Evolutionary conservation across 2,888 invertebrate species (phyloP).

Genomic region (Suillia variegata): DNA sequence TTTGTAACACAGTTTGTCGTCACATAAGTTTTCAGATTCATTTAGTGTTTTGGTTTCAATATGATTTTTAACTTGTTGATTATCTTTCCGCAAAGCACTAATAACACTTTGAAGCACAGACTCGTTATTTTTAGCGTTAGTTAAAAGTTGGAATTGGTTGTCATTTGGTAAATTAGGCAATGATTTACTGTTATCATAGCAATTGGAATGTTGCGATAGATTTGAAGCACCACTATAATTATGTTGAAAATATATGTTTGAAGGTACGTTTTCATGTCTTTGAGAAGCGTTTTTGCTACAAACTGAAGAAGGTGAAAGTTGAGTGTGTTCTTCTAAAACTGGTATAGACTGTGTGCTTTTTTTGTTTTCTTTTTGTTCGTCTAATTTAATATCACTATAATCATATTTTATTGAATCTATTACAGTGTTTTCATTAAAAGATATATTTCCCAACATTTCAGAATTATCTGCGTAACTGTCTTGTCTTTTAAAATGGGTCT

Average conservation of each 20-base stretch:
- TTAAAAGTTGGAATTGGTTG: conserved; percentile 22
- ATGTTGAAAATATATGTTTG: conserved; percentile 37
- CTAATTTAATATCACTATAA: too few relatives aligned
- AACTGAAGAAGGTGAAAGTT: too few relatives aligned
- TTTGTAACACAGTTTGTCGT: conserved; percentile 33
- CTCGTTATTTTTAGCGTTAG: conserved; percentile 39
- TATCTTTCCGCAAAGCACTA: conserved; percentile 49
- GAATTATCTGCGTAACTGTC: too few relatives aligned
- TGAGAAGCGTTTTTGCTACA: too few relatives aligned
- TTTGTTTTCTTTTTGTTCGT: too few relatives aligned
- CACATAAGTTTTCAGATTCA: conserved; percentile 36
- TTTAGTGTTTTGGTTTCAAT: conserved; percentile 45
- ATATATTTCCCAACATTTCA: too few relatives aligned
- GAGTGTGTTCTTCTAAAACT: too few relatives aligned
- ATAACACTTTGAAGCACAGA: conserved; percentile 49
- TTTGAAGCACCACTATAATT: conserved; percentile 44
- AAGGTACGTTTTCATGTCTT: conserved; percentile 31
- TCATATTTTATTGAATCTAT: too few relatives aligned
- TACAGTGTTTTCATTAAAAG: too few relatives aligned
- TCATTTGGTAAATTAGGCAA: conserved; percentile 20
- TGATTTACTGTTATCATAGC: conserved; percentile 41
- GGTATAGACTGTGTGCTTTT: too few relatives aligned
- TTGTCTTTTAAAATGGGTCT: too few relatives aligned
- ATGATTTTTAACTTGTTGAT: too few relatives aligned
- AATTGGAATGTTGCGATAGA: conserved; percentile 43